Conservation (phyloP, 2,888 invertebrate genomes). For the Philhelius pedissequus region DNA sequence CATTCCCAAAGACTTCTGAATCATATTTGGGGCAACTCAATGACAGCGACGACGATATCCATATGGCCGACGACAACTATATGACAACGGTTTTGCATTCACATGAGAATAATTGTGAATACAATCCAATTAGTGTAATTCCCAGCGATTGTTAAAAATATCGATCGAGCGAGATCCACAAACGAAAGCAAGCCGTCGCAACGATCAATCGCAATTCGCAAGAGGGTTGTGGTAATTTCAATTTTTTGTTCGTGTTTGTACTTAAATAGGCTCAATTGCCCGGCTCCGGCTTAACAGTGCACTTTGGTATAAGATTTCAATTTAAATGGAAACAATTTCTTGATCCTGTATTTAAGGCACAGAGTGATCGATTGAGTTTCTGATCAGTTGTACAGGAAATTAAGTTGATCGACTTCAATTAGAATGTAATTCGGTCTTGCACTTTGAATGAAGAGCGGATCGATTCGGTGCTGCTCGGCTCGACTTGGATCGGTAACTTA, state of each 20-base stretch:
- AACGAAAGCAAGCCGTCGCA: neutral
- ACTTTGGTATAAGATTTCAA: conserved; percentile 44
- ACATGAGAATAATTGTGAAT: conserved; percentile 47
- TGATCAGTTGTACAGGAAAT: conserved; percentile 25
- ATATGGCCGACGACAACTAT: neutral
- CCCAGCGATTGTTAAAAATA: conserved; percentile 65
- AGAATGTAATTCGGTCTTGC: conserved; percentile 24
- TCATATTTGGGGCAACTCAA: conserved; percentile 35
- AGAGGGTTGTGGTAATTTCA: conserved; percentile 18
- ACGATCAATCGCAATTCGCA: no score
- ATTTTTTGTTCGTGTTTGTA: neutral
- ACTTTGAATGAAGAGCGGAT: conserved; percentile 3
- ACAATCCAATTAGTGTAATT: conserved; percentile 68
- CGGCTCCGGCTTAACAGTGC: neutral
- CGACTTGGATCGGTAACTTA: no score
- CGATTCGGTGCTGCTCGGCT: neutral
- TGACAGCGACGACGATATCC: neutral
- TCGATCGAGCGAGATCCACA: conserved; percentile 4
- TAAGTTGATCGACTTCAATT: conserved; percentile 42
- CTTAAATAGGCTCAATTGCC: conserved; percentile 3
- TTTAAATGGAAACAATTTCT: conserved; percentile 27
- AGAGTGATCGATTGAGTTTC: conserved; percentile 35
- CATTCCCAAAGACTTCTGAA: conserved; percentile 6
- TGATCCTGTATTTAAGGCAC: conserved; percentile 40
- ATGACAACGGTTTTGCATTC: conserved; percentile 55